Evolutionary conservation across 2,888 invertebrate species (phyloP).

Genomic region (Schrankia costaestrigalis): DNA sequence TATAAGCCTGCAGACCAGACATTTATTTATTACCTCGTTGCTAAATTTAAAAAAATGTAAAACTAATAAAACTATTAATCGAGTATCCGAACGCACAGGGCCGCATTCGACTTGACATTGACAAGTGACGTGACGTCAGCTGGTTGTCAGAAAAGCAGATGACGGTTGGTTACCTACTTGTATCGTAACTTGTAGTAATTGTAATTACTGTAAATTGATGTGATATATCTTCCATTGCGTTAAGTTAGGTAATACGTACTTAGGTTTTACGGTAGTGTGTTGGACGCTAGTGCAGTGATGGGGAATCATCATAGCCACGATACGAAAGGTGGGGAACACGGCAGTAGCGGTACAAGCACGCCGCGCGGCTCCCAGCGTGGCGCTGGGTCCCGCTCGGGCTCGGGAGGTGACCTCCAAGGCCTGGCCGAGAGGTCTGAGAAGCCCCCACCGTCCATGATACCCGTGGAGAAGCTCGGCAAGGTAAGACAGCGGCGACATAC

Average conservation of each 20-base stretch:
- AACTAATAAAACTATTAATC: too few species aligned
- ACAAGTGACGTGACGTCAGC: constrained; percentile 26
- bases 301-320: constrained; percentile 69
- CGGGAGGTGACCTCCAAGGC: constrained; percentile 83
- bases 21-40: too few species aligned
- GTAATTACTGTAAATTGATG: background rate
- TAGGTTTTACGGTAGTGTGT: constrained; percentile 10
- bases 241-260: constrained; percentile 25
- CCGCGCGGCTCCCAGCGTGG: constrained; percentile 73
- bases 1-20: too few species aligned
- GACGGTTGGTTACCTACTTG: constrained; percentile 22
- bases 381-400: constrained; percentile 80
- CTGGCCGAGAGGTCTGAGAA: constrained; percentile 78
- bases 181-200: constrained; percentile 14
- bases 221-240: constrained; percentile 11
- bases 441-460: constrained; percentile 82
- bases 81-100: constrained; percentile 13
- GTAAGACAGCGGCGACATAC: too few species aligned
- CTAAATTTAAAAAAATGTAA: too few species aligned
- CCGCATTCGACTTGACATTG: constrained; percentile 13
- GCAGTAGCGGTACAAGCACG: constrained; percentile 61
- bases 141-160: constrained; percentile 20
- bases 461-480: constrained; percentile 88
- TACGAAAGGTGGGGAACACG: constrained; percentile 43
- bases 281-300: constrained; percentile 39